Evolutionary conservation across 2,113 vertebrate species (phyloP).

Genomic region (Elanus axillaris): DNA sequence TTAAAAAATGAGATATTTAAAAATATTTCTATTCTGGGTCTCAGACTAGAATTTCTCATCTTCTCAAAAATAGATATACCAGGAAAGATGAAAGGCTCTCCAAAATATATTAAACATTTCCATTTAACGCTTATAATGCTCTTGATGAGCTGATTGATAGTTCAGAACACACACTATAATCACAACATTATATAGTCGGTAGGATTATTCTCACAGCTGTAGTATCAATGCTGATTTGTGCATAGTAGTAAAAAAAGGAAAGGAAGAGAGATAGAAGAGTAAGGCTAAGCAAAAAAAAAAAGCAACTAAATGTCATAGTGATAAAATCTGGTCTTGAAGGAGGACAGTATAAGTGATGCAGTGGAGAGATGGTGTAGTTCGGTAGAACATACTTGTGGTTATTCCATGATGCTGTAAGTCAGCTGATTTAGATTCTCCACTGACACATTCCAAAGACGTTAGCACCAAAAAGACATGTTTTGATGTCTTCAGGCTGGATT

Average conservation of each 20-base stretch:
- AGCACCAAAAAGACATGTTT: not conserved
- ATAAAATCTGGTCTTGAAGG: not conserved
- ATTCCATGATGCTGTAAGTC: not conserved
- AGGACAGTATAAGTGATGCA: not conserved
- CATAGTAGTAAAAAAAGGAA: not conserved
- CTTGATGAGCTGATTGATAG: slow-evolving; percentile 10
- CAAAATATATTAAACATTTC: not conserved
- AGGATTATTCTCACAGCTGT: not conserved
- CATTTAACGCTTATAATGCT: not conserved
- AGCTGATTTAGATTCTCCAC: not conserved
- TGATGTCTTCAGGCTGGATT: not conserved
- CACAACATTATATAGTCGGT: not conserved
- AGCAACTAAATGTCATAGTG: not conserved
- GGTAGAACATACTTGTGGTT: not conserved
- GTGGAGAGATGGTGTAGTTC: not conserved
- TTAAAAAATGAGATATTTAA: not conserved
- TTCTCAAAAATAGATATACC: not conserved
- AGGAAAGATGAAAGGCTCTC: not conserved
- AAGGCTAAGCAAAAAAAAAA: not conserved
- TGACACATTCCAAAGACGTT: not conserved
- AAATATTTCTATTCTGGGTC: not conserved
- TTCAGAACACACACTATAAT: slow-evolving; percentile 4
- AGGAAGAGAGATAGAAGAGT: not conserved
- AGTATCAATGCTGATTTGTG: not conserved
- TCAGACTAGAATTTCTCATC: not conserved